Evolutionary conservation across 2,113 vertebrate species (phyloP).

Genomic region (Pseudorhombus dupliciocellatus): DNA sequence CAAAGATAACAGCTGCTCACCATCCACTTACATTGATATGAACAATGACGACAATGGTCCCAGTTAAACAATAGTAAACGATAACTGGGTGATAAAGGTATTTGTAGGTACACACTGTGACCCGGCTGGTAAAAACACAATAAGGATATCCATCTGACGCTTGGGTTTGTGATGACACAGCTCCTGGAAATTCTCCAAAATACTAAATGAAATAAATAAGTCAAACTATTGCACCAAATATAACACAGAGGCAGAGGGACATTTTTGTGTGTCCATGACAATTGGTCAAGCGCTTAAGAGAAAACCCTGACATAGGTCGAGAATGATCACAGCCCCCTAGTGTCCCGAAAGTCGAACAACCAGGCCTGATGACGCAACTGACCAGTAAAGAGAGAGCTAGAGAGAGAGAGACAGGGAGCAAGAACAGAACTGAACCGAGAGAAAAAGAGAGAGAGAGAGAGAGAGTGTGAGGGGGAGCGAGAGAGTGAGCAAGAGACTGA

Average conservation of each 20-base stretch:
- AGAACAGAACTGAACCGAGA: not conserved
- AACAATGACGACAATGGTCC: constrained; percentile 51
- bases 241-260: not conserved
- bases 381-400: constrained; percentile 39
- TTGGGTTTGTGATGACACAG: not conserved
- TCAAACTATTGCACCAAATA: not conserved
- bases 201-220: not conserved
- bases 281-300: not conserved
- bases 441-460: constrained; percentile 13
- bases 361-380: constrained; percentile 67
- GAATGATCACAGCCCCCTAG: constrained; percentile 59
- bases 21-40: constrained; percentile 52
- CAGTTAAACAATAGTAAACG: constrained; percentile 32
- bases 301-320: constrained; percentile 13
- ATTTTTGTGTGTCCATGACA: not conserved
- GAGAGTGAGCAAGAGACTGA: constrained; percentile 42
- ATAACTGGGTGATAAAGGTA: constrained; percentile 10
- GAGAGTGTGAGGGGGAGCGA: not conserved
- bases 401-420: constrained; percentile 10
- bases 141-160: not conserved
- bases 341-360: constrained; percentile 74
- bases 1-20: constrained; percentile 66
- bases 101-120: constrained; percentile 7
- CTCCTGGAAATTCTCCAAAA: not conserved
- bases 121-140: constrained; percentile 3